phyloP scores from a whole-genome alignment of 2,113 vertebrate species.

The Sardina pilchardus region DNA sequence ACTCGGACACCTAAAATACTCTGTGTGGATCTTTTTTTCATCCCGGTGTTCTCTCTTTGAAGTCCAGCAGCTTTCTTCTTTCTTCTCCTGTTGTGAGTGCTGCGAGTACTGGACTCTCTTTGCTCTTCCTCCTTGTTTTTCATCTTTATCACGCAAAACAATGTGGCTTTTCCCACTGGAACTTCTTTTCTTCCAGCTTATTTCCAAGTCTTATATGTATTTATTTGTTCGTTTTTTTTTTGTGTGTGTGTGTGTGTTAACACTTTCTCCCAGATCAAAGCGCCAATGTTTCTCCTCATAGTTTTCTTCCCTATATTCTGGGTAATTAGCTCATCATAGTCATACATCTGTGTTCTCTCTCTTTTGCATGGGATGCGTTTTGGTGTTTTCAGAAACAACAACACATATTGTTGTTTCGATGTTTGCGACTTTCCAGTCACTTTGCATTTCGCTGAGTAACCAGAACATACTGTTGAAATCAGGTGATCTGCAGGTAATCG shows the following conservation, averaged over 20 bases:
- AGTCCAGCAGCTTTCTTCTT: background rate
- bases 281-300: background rate
- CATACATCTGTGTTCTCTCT: background rate
- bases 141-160: conserved; percentile 3
- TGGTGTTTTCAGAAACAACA: too few species aligned
- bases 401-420: too few species aligned
- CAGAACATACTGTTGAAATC: background rate
- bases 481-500: background rate
- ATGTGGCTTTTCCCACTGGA: background rate
- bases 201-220: background rate
- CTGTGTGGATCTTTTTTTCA: background rate
- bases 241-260: too few species aligned
- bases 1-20: background rate
- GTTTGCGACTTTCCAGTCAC: too few species aligned
- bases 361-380: too few species aligned
- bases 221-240: background rate
- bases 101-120: background rate
- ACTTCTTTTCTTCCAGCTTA: background rate
- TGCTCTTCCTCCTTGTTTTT: background rate
- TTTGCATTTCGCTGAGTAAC: too few species aligned
- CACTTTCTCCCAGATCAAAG: background rate
- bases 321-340: background rate
- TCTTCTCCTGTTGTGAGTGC: background rate
- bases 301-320: background rate
- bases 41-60: background rate